phyloP scores from a whole-genome alignment of 2,113 vertebrate genomes.

The Epinephelus moara region DNA sequence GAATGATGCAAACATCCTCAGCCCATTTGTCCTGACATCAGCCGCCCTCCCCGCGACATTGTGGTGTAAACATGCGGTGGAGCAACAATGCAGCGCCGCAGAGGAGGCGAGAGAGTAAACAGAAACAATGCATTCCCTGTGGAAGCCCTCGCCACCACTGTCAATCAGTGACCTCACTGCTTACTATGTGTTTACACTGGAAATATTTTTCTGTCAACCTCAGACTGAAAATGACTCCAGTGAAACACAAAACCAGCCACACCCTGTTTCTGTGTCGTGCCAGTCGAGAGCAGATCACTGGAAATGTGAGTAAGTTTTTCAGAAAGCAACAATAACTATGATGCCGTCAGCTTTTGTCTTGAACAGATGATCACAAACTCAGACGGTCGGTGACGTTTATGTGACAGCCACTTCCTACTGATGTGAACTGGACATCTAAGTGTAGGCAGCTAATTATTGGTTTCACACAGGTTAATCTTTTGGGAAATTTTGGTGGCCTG shows the following conservation, averaged over 20 bases:
- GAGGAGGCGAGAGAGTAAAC: slow-evolving; percentile 31
- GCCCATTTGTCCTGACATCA: slow-evolving; percentile 5
- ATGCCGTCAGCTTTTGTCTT: not conserved
- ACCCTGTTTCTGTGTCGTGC: slow-evolving; percentile 19
- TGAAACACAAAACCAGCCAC: slow-evolving; percentile 19
- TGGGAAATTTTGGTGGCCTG: not conserved
- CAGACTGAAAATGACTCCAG: not conserved
- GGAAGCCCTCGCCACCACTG: slow-evolving; percentile 20
- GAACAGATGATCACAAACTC: not conserved
- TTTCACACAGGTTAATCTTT: not conserved
- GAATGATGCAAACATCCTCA: slow-evolving; percentile 2
- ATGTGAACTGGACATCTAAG: too few relatives aligned
- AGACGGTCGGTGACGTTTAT: not conserved
- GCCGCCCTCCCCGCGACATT: not conserved
- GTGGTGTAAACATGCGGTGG: slow-evolving; percentile 26
- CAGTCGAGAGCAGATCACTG: not conserved
- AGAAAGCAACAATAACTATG: not conserved
- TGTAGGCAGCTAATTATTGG: not conserved
- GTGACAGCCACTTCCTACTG: too few relatives aligned
- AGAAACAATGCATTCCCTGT: slow-evolving; percentile 46
- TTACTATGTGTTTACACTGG: slow-evolving; percentile 40
- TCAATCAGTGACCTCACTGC: slow-evolving; percentile 41
- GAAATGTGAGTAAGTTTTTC: not conserved
- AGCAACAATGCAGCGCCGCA: slow-evolving; percentile 35
- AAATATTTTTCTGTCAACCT: slow-evolving; percentile 32